Conservation (phyloP, 2,113 vertebrate species). For the Saguinus midas region DNA sequence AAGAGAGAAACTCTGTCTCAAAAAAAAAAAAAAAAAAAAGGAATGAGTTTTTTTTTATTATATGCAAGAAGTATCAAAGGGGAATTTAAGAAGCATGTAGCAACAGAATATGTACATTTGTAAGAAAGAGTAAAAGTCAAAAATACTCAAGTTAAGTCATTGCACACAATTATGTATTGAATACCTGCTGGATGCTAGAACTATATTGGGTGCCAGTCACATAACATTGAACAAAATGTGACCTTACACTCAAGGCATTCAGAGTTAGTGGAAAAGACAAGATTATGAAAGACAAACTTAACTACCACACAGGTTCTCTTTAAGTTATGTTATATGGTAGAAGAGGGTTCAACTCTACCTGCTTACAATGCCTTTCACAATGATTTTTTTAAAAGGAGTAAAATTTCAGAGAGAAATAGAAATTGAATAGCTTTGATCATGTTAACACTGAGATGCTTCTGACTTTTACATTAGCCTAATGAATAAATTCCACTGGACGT, state of each 20-base stretch:
- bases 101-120: not conserved
- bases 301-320: not conserved
- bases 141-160: conserved; percentile 15
- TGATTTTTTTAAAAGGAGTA: not conserved
- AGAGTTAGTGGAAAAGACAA: not conserved
- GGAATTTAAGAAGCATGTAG: not conserved
- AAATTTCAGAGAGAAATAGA: not conserved
- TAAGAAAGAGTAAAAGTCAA: not conserved
- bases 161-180: not conserved
- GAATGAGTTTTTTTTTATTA: not conserved
- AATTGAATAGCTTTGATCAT: not conserved
- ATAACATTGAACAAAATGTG: not conserved
- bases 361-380: not conserved
- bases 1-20: too few relatives aligned
- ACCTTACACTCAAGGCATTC: not conserved
- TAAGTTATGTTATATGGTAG: not conserved
- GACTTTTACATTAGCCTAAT: not conserved
- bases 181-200: not conserved
- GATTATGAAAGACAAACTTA: not conserved
- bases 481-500: not conserved
- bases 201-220: not conserved
- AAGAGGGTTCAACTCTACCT: not conserved
- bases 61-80: not conserved
- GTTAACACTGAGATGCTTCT: not conserved
- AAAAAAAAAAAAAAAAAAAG: not conserved